Conservation (phyloP, 92 coral and sea anemone genomes). For the Heliopora coerulea region DNA sequence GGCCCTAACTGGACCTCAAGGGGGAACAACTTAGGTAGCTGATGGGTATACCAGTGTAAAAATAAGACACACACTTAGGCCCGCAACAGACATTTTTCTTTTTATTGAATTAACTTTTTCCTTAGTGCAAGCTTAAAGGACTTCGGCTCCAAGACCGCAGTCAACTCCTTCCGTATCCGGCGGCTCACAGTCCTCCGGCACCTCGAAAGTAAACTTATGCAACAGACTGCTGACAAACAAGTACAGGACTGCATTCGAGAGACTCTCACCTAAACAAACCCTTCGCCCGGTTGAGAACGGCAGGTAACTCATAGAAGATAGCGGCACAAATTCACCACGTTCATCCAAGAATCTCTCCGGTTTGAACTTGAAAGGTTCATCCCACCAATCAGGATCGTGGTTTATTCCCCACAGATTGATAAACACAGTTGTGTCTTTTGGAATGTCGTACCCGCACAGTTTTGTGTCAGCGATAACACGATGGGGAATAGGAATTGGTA, state of each 20-base stretch:
- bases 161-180: constrained; percentile 86
- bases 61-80: no score
- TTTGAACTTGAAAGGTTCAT: constrained; percentile 73
- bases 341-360: constrained; percentile 83
- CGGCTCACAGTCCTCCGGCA: constrained; percentile 55
- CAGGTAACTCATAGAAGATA: constrained; percentile 82
- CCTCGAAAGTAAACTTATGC: constrained; percentile 72
- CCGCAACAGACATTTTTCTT: no score
- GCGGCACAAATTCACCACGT: constrained; percentile 72
- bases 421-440: constrained; percentile 80
- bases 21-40: no score
- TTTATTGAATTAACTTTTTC: not conserved
- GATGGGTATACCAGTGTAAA: no score
- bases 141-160: constrained; percentile 81
- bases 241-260: constrained; percentile 87
- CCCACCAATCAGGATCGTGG: constrained; percentile 84
- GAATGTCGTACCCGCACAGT: constrained; percentile 69
- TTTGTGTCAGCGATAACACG: constrained; percentile 83
- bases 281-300: constrained; percentile 94
- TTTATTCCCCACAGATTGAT: constrained; percentile 94
- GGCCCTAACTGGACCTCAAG: no score
- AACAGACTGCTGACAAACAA: constrained; percentile 75
- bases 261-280: constrained; percentile 91
- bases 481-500: constrained; percentile 93
- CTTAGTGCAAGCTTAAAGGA: constrained; percentile 60